Evolutionary conservation across 1,140 invertebrate genomes (phyloP), one percentile per base, ranked within the genome.

Genomic region (Hylaeus anthracinus): DNA sequence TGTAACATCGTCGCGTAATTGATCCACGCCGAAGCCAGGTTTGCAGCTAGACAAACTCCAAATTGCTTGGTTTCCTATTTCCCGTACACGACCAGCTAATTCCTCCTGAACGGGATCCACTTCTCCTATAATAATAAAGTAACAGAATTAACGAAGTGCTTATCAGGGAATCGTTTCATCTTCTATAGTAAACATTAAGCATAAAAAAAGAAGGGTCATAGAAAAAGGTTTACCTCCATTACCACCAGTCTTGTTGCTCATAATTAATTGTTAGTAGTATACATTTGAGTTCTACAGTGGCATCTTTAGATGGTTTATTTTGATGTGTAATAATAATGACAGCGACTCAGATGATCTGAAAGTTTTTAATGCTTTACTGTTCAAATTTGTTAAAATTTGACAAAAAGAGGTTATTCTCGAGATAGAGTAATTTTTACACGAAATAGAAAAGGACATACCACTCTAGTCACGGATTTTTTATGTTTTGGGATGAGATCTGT

Each of bases 21-120:
- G 98, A 90, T 99, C 98, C 14, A 99, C 98, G 43, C 99, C 99
- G 95, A 99, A 99, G 66, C 98, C 98, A 93, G 98, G 98, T 95
- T 99, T 99, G 91, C 98, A 99, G 43, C 98, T 99, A 1, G 98
- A 99, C 45, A 99, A 94, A 85, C 98, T 98, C 99, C 99, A 99
- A 83, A 99, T 98, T 8, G 98, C 99, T 93, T 99, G 97, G 88
- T 96, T 96, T 15, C 98, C 98, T 63, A 99, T 98, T 96, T 99
- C 98, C 48, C 98, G 94, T 1, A 99, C 96, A 82, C 95, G 96
- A 37, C 97, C 97, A 48, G 95, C 94, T 73, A 96, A 92, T 90
- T 97, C 96, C 87, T 96, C 95, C 81, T 95, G 95, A 5, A 97
- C 92, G 3, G 96, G 96, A 93, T 96, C 96, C 79, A 94, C 94